Percentiles rank a stretch among this genome's conserved stretches.
phyloP scores from a whole-genome alignment of 2,113 vertebrate species.

The Triplophysa siluroides region DNA sequence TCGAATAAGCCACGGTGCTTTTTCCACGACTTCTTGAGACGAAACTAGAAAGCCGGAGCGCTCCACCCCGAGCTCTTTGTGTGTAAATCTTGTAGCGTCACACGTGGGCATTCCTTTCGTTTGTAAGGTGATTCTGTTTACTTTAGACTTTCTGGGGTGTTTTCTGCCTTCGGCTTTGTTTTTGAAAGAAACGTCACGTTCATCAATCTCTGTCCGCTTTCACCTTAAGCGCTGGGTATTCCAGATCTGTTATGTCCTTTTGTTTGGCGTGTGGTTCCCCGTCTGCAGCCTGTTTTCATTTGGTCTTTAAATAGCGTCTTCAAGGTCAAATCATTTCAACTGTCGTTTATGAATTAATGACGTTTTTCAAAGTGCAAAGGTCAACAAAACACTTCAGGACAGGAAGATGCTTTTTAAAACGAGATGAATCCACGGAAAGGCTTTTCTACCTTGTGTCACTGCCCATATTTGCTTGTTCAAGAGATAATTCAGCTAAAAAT shows the following conservation, averaged over 20 bases:
- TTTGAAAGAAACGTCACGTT: conserved; percentile 7
- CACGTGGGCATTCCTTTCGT: conserved; percentile 20
- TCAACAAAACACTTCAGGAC: conserved; percentile 51
- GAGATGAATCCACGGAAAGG: conserved; percentile 36
- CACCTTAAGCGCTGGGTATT: conserved; percentile 12
- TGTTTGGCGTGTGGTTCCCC: background rate
- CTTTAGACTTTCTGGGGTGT: background rate
- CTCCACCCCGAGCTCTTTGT: conserved; percentile 40
- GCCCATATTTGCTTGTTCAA: background rate
- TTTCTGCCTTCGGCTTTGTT: conserved; percentile 20
- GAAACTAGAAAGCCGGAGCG: conserved; percentile 35
- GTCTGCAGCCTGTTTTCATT: background rate
- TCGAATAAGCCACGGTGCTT: conserved; percentile 54
- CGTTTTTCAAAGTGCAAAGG: conserved; percentile 40
- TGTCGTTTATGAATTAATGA: conserved; percentile 17
- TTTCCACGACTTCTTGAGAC: conserved; percentile 57
- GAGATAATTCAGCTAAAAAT: background rate
- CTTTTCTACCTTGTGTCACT: conserved; percentile 48
- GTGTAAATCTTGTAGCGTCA: conserved; percentile 11
- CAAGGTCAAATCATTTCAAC: background rate
- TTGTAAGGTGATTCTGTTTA: conserved; percentile 34
- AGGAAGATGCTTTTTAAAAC: conserved; percentile 41
- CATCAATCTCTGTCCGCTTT: background rate
- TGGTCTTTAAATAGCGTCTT: background rate
- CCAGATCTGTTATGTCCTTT: background rate